Evolutionary conservation across 2,797 vertebrate genomes (phyloP), one percentile per base, ranked within the genome.

Genomic region (Phoxinus dragarum): DNA sequence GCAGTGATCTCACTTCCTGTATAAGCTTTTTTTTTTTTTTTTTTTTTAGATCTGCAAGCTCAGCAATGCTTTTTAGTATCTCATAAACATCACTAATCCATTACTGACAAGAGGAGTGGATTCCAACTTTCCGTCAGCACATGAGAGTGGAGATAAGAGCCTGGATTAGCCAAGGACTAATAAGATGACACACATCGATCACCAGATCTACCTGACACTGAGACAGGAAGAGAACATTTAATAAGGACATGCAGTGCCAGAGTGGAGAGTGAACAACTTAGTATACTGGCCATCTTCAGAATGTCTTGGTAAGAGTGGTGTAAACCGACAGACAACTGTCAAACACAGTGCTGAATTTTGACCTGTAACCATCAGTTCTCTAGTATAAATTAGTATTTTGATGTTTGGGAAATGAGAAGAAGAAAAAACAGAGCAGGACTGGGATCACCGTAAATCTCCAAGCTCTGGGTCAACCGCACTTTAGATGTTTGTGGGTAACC

Each of bases 41-140:
- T 81, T 87, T 81, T 34, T 75, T 84, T 67, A 76, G 42, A 52
- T 56, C 67, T 81, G 86, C 54, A 88, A 83, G 84, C 38, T 89
- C 88, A 88, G 85, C 85, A 76, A 14, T 67, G 42, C 54, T 38
- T 72, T 81, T 71, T 81, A 75, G 78, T 49, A 49, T 73, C 42
- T 64, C 73, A 59, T 44, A 88, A 77, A 82, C 78, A 81, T 81
- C 54, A 88, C 72, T 90, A 91, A 89, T 87, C 87, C 82, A 77
- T 59, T 47, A 34, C 82, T 75, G 8, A 31, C 38, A 80, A 89
- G 54, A 88, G 86, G 85, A 89, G 88, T 82, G 85, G 61, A 49
- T 44, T 85, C 81, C 34, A 86, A 87, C 85, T 90, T 92, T 90
- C 91, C 90, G 84, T 91, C 81, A 91, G 88, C 84, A 88, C 85